Evolutionary conservation across 2,113 vertebrate species (phyloP).

Genomic region (Pogona vitticeps): DNA sequence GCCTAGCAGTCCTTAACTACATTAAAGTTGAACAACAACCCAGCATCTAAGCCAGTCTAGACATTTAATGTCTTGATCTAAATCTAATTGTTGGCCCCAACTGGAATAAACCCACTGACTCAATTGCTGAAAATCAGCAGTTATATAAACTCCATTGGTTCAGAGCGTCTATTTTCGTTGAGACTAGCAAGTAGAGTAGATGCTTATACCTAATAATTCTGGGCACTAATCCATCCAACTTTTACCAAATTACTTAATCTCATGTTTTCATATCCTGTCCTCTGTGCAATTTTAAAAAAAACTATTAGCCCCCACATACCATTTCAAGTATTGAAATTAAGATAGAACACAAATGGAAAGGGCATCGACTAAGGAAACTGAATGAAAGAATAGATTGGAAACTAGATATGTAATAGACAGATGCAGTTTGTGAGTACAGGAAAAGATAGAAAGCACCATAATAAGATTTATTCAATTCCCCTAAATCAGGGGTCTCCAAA

Average conservation of each 20-base stretch:
- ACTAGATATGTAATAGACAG: fast-evolving
- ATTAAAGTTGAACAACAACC: slow-evolving; percentile 25
- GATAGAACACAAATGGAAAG: slow-evolving; percentile 47
- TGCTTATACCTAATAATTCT: neutral
- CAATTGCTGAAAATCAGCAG: too few relatives aligned
- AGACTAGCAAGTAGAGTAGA: too few relatives aligned
- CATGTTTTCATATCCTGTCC: neutral
- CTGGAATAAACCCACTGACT: too few relatives aligned
- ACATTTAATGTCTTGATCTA: too few relatives aligned
- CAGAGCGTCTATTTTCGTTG: too few relatives aligned
- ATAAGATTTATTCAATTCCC: neutral
- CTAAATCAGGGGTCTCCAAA: too few relatives aligned
- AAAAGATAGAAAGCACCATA: neutral
- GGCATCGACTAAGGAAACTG: neutral
- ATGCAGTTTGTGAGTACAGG: neutral
- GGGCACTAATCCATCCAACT: neutral
- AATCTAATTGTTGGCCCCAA: too few relatives aligned
- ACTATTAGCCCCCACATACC: slow-evolving; percentile 18
- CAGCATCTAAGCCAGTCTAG: neutral
- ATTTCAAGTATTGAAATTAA: slow-evolving; percentile 16
- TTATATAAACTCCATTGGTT: too few relatives aligned
- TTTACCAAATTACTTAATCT: neutral
- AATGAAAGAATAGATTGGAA: fast-evolving
- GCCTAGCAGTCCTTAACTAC: neutral
- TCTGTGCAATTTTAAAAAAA: slow-evolving; percentile 18